A percentile compares a stretch with the other conserved stretches of the same genome.
phyloP scores from a whole-genome alignment of 1,140 invertebrate species.

The Rhysida immarginata region DNA sequence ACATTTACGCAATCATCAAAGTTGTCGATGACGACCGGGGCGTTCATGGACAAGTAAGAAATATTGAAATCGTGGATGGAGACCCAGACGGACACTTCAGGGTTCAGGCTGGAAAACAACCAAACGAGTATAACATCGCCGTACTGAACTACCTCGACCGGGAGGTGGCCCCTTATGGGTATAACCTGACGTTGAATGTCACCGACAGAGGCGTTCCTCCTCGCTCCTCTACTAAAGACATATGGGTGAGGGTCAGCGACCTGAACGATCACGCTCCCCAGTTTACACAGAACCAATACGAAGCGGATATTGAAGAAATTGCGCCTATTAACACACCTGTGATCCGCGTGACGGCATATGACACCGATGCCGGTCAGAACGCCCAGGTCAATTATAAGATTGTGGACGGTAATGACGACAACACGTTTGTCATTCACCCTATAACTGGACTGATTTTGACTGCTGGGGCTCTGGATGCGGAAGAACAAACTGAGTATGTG shows the following conservation, averaged over 20 bases:
- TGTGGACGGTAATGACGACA: constrained; percentile 69
- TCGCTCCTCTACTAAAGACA: constrained; percentile 49
- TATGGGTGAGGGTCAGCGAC: constrained; percentile 61
- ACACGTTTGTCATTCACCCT: constrained; percentile 70
- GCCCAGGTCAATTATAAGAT: constrained; percentile 73
- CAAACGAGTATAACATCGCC: constrained; percentile 38
- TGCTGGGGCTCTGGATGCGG: constrained; percentile 65
- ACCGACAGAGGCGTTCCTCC: constrained; percentile 66
- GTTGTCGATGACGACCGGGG: constrained; percentile 69
- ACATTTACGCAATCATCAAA: constrained; percentile 77
- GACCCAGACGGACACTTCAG: constrained; percentile 75
- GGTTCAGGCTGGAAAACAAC: constrained; percentile 38
- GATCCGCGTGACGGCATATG: constrained; percentile 66
- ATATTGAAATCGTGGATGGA: constrained; percentile 71
- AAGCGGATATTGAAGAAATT: constrained; percentile 71
- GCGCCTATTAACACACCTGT: constrained; percentile 75
- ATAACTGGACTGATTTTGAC: constrained; percentile 81
- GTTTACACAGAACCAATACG: constrained; percentile 75
- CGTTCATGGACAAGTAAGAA: constrained; percentile 50
- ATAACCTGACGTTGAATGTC: constrained; percentile 72
- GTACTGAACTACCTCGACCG: constrained; percentile 59
- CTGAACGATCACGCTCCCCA: constrained; percentile 71
- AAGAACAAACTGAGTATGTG: constrained; percentile 71
- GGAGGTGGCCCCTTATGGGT: constrained; percentile 54
- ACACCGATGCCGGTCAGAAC: constrained; percentile 65